Conservation (phyloP, 2,888 invertebrate genomes). For the Notodonta ziczac region DNA sequence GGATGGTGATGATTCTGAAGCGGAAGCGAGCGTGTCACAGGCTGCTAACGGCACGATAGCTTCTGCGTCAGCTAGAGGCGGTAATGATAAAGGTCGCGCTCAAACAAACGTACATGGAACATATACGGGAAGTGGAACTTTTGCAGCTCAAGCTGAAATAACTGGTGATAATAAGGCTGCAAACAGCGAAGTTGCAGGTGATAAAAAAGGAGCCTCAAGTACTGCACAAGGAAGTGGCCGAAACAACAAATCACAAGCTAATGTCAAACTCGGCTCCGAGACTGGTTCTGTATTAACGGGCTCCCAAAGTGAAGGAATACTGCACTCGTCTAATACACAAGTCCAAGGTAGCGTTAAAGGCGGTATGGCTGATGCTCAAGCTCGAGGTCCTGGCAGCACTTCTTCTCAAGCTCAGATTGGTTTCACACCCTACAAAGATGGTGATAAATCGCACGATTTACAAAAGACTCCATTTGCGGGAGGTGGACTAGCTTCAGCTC, state of each 20-base stretch:
- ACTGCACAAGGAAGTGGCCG: constrained; percentile 90
- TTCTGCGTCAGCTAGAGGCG: constrained; percentile 90
- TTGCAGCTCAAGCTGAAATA: constrained; percentile 93
- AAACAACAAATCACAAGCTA: constrained; percentile 90
- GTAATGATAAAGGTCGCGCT: constrained; percentile 89
- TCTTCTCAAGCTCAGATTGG: constrained; percentile 96
- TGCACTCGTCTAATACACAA: constrained; percentile 91
- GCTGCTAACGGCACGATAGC: constrained; percentile 88
- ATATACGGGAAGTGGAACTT: constrained; percentile 90
- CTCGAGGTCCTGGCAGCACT: constrained; percentile 92
- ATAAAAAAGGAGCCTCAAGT: constrained; percentile 90
- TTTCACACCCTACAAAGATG: constrained; percentile 89
- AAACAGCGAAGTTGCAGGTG: constrained; percentile 88
- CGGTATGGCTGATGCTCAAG: constrained; percentile 94
- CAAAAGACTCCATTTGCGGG: constrained; percentile 87
- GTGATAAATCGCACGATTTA: constrained; percentile 78
- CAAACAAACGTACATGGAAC: constrained; percentile 93
- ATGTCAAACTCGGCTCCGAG: constrained; percentile 90
- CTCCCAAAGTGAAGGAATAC: constrained; percentile 89
- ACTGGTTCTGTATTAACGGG: constrained; percentile 90
- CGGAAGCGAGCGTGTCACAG: constrained; percentile 86
- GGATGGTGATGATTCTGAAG: constrained; percentile 90
- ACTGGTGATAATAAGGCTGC: constrained; percentile 90
- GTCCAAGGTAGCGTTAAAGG: constrained; percentile 93
- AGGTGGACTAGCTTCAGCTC: constrained; percentile 91